phyloP scores from a whole-genome alignment of 2,888 invertebrate species.

The Cantharis lateralis region DNA sequence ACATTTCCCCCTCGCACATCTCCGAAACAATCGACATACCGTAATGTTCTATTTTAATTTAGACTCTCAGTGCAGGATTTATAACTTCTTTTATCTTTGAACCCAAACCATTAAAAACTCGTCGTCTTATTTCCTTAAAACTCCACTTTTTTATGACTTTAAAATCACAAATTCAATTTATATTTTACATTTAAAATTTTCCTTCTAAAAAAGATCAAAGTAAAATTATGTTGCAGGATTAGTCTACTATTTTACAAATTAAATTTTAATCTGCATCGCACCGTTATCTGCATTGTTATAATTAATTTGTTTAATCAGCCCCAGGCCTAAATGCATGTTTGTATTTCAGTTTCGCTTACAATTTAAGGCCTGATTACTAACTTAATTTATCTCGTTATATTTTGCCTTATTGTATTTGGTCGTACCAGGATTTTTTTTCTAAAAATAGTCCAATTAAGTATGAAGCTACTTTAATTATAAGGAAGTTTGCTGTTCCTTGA shows the following conservation, averaged over 20 bases:
- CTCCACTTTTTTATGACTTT: not conserved
- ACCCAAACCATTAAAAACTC: not conserved
- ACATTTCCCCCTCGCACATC: no score
- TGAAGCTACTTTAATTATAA: not conserved
- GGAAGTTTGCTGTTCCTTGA: not conserved
- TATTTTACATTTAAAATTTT: not conserved
- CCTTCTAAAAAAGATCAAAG: not conserved
- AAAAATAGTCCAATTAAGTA: not conserved
- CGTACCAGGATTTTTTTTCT: not conserved
- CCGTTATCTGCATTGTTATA: not conserved
- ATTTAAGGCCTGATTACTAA: not conserved
- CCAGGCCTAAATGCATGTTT: not conserved
- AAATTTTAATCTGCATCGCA: not conserved
- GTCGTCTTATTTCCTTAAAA: not conserved
- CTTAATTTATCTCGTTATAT: not conserved
- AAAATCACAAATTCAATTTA: not conserved
- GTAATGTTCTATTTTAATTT: no score
- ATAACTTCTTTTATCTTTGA: not conserved
- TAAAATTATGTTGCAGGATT: not conserved
- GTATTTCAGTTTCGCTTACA: not conserved
- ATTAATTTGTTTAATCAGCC: not conserved
- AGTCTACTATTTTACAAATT: not conserved
- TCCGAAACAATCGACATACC: no score
- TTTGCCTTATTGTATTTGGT: no score
- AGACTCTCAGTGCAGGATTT: no score